phyloP scores from a whole-genome alignment of 2,113 vertebrate species.

The Scolopax mira region DNA sequence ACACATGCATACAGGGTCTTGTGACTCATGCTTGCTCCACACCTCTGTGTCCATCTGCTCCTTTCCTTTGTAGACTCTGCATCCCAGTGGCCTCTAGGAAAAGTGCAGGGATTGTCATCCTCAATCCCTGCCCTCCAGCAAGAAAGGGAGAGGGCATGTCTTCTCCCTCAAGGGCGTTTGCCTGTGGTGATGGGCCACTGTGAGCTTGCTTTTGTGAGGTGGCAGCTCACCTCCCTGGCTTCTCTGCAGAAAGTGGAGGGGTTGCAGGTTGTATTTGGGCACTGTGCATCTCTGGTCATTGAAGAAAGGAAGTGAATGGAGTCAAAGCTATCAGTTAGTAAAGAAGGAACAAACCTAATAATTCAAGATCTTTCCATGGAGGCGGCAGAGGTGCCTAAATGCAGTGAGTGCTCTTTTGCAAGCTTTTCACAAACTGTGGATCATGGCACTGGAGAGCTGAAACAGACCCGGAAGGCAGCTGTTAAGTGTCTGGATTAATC shows the following conservation, averaged over 20 bases:
- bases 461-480: not conserved
- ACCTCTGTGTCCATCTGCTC: not conserved
- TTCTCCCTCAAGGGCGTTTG: not conserved
- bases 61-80: not conserved
- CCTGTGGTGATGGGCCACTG: not conserved
- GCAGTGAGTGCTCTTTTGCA: not conserved
- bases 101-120: not conserved
- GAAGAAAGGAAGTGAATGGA: not conserved
- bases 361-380: not conserved
- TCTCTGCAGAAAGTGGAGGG: not conserved
- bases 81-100: not conserved
- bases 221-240: not conserved
- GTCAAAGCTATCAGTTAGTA: not conserved
- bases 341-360: not conserved
- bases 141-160: not conserved
- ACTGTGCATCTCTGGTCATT: not conserved
- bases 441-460: not conserved
- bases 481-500: not conserved
- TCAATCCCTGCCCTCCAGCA: not conserved
- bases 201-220: not conserved
- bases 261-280: not conserved
- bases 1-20: not conserved
- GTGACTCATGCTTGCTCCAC: not conserved
- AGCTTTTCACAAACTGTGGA: not conserved
- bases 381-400: not conserved